Evolutionary conservation across 2,888 invertebrate genomes (phyloP), one percentile per base, ranked within the genome.

Genomic region (Theretra japonica): DNA sequence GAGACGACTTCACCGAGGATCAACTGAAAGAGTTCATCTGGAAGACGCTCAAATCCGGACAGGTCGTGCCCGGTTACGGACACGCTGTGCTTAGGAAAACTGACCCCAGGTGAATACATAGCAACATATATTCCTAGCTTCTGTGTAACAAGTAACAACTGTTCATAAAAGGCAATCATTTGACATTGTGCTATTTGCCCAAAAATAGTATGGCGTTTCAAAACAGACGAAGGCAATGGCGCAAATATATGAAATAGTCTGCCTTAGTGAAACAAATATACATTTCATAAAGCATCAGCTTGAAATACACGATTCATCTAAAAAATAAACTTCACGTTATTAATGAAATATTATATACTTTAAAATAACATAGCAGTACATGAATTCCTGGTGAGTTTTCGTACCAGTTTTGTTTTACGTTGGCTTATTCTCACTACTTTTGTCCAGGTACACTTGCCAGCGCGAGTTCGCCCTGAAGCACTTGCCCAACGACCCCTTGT

Each of bases 51-150:
- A 98, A 99, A 94, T 97, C 97, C 74, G 99, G 99, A 76, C 98
- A 98, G 92, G 99, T 99, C n/a, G 98, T 99, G 60, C 99, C 99
- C 70, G 99, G 99, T 68, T 99, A 98, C 87, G 99, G 99, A 50
- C 99, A 99, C 89, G 99, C 99, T 79, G 99, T 99, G 1, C 96
- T 99, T 77, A 96, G 99, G 82, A 99, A 99, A 94, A 99, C 99
- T 76, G 99, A 99, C 91, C 99, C 95, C 80, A 97, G 95, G 86
- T 94, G 82, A 78, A 69, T 33, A 8, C 23, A 25, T 28, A 30
- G 11, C 8, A 59, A 17, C n/a, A n/a, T 2, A n/a, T 25, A n/a
- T 23, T 60, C 11, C 28, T 19, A 60, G 19, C 60, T 30, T 19
- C 19, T 19, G 25, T 28, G 28, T 19, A 17, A 60, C 19, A 50